Base-by-base conservation (phyloP, 1,140 invertebrate genomes). In the Aphis gossypii region DNA sequence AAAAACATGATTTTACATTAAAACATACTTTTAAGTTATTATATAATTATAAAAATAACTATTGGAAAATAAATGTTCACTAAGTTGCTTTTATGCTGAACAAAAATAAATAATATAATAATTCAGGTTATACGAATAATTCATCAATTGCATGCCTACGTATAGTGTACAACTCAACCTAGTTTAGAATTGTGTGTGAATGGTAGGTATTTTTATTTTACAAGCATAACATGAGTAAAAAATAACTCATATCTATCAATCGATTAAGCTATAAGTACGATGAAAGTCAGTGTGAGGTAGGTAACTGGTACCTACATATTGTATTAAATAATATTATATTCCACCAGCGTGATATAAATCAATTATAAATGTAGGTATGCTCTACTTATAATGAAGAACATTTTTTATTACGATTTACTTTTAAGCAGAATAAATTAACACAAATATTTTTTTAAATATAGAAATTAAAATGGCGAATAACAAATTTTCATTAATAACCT, bases 301-400 rank as follows among this genome's bases (percentile, higher is more conserved):
- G 60, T 76, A 76, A n/a, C 60, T 76, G 60, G 60, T 76, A 76
- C 60, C 60, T 76, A n/a, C 60, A n/a, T 68, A 48, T 48, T 48
- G 60, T 68, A 68, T 68, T n/a, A 76, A 11, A n/a, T n/a, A 76
- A 76, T n/a, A 76, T 51, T 51, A 51, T 51, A 76, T 76, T 76
- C 30, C 11, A n/a, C 14, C 30, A n/a, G 25, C 25, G 3, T 9
- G 3, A 3, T 41, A 68, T 11, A 68, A n/a, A n/a, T 30, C 11
- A 68, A 68, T 5, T 76, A 35, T 76, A 76, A n/a, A 76, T 18
- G n/a, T n/a, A n/a, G 14, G n/a, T 76, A 76, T 7, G 60, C 60
- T 35, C n/a, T 76, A 35, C 60, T 76, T 76, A 76, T 14, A 35
- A 76, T n/a, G 14, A 76, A 76, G 60, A 18, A 68, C n/a, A 30